A percentile compares a stretch with the other conserved stretches of the same genome.
Evolutionary conservation across 2,888 invertebrate genomes (phyloP).

Genomic region (Dasypogon diadema): DNA sequence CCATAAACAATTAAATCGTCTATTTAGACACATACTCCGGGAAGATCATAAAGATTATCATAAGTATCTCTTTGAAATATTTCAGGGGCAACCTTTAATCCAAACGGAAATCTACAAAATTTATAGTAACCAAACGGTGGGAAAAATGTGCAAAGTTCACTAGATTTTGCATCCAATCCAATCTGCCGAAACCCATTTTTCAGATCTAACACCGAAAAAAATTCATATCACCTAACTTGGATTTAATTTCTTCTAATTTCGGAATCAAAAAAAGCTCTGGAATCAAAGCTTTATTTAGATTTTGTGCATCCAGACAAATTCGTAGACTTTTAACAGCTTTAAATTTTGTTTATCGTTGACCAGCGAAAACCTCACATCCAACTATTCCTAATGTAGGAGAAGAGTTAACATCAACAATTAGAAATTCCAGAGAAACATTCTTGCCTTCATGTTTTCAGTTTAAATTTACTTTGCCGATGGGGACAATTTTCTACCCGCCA

Average conservation of each 20-base stretch:
- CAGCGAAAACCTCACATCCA: too few relatives aligned
- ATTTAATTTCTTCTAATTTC: too few relatives aligned
- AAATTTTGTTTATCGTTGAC: too few relatives aligned
- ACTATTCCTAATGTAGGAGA: too few relatives aligned
- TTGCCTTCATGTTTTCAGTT: too few relatives aligned
- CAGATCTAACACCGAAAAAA: constrained; percentile 45
- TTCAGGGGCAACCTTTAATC: constrained; percentile 50
- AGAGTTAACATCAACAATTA: too few relatives aligned
- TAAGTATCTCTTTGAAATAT: constrained; percentile 40
- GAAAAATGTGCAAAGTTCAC: neutral
- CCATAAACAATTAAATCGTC: constrained; percentile 40
- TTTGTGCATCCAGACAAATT: constrained; percentile 46
- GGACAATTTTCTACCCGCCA: too few relatives aligned
- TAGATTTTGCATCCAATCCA: neutral
- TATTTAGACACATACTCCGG: constrained; percentile 21
- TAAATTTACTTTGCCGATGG: too few relatives aligned
- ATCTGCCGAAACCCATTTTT: constrained; percentile 49
- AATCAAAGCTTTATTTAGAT: constrained; percentile 46
- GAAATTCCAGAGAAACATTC: too few relatives aligned
- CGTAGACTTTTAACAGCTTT: constrained; percentile 46
- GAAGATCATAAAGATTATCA: neutral
- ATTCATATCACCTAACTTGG: too few relatives aligned
- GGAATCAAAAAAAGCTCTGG: too few relatives aligned
- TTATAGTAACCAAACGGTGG: neutral
- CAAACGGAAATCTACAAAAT: constrained; percentile 51